Evolutionary conservation across 2,888 invertebrate genomes (phyloP), one percentile per base, ranked within the genome.

Genomic region (Sipha maydis): DNA sequence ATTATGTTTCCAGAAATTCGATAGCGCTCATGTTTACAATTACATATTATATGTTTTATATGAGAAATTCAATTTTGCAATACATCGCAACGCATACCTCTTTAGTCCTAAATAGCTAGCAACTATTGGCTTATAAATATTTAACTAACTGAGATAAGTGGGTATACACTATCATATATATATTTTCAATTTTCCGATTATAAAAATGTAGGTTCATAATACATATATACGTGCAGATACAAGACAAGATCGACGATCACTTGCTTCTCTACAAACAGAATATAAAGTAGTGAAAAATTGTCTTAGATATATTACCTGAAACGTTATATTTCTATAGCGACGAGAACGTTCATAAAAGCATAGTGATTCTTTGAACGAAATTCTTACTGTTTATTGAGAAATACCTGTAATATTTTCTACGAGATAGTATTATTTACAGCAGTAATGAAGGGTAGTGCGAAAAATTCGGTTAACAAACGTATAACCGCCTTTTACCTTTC

Each of bases 1-100:
- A 61, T 61, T 67, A 38, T 61, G 61, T 80, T 80, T 67, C 67
- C 38, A 38, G 79, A 80, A 80, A 80, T 67, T 61, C 38, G 79
- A 80, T 80, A 80, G 34, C 61, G 56, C 67, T 38, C n/a, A 61
- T 9, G 61, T 61, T 2, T 61, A 21, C 21, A 19, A 21, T 31
- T 28, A 54, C 28, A 28, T 71, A 28, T 31, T 14, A 14, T 28
- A 71, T 2, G 31, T 71, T 28, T 11, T 54, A 54, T 48, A 77
- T 28, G 77, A 31, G 54, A 54, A 54, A 54, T 28, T 77, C 31
- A 19, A 78, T 31, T 56, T 31, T 17, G 31, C 54, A 31, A 21
- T 67, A n/a, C 5, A 61, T 31, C 25, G 21, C 17, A 3, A n/a
- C 14, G 11, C 8, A 0, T n/a, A 48, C 25, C 11, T 3, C 76